phyloP scores from a whole-genome alignment of 2,113 vertebrate species.

The Todiramphus saurophagus region DNA sequence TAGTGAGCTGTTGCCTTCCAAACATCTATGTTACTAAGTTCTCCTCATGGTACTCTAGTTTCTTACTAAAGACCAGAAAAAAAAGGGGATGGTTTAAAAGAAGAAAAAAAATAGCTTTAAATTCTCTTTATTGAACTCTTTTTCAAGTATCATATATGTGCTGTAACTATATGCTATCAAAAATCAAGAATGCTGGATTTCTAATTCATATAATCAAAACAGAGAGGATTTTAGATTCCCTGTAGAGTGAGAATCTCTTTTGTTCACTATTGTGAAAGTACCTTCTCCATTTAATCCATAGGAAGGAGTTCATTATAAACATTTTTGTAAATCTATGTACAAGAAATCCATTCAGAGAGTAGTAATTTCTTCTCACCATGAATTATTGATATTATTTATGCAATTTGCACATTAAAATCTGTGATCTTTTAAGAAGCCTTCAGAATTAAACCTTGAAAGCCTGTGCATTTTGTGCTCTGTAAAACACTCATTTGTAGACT shows the following conservation, averaged over 20 bases:
- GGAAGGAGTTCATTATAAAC: neutral
- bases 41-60: neutral
- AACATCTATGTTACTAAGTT: neutral
- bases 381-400: slow-evolving; percentile 5
- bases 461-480: neutral
- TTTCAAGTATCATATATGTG: neutral
- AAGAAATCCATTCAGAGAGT: neutral
- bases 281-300: neutral
- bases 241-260: neutral
- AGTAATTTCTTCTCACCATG: neutral
- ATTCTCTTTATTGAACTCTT: neutral
- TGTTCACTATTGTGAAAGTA: neutral
- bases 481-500: slow-evolving; percentile 10
- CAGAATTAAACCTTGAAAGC: slow-evolving; percentile 43
- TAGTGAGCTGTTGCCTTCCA: neutral
- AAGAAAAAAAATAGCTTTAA: neutral
- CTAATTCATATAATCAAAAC: neutral
- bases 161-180: neutral
- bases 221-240: neutral
- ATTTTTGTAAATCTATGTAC: neutral
- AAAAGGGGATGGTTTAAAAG: neutral
- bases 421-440: neutral
- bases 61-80: neutral
- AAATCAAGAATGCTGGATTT: neutral
- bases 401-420: neutral